Conservation (phyloP, 2,797 vertebrate species). For the Trematomus bernacchii region DNA sequence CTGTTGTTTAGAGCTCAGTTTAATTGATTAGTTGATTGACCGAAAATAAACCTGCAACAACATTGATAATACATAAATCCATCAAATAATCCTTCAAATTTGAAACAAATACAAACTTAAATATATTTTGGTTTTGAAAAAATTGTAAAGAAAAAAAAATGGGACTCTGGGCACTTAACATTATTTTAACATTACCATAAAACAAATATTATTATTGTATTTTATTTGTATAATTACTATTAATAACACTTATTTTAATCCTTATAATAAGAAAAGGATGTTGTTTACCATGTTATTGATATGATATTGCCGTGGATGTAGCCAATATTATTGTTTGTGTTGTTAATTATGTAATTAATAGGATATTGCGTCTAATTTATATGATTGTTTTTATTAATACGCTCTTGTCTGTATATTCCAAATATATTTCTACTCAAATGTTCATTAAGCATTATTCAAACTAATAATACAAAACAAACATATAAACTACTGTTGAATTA, state of each 20-base stretch:
- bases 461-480: background rate
- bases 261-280: no score
- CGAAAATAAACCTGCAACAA: background rate
- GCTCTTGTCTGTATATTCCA: background rate
- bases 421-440: background rate
- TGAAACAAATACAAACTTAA: no score
- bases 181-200: no score
- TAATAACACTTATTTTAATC: no score
- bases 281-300: no score
- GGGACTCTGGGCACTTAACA: background rate
- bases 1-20: background rate
- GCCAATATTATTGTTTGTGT: background rate
- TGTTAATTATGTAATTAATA: background rate
- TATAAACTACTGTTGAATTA: conserved; percentile 3
- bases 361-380: no score
- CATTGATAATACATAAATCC: background rate
- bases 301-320: no score
- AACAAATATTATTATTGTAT: background rate
- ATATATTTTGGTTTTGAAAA: no score
- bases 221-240: no score
- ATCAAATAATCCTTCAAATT: no score
- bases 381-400: background rate
- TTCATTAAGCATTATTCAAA: background rate
- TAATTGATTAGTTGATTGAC: background rate
- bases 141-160: background rate